Conservation (phyloP, 2,888 invertebrate species). For the Hirtodrosophila alboralis region DNA sequence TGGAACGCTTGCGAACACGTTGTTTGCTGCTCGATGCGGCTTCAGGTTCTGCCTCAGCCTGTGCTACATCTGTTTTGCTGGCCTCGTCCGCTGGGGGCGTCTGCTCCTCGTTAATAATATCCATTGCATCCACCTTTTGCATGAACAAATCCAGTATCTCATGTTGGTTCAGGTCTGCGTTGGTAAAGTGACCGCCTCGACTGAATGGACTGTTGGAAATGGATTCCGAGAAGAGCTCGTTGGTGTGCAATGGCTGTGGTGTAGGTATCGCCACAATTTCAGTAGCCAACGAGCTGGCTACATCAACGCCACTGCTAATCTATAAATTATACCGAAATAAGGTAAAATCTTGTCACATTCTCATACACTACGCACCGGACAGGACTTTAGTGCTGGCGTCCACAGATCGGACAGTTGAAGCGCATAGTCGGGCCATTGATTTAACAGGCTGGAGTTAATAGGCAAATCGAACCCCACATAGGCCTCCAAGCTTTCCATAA, state of each 20-base stretch:
- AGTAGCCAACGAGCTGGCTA: conserved; percentile 87
- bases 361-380: conserved; percentile 85
- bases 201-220: conserved; percentile 83
- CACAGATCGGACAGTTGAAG: conserved; percentile 93
- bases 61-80: background rate
- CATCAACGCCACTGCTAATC: conserved; percentile 91
- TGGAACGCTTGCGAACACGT: conserved; percentile 40
- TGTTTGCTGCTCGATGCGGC: conserved; percentile 6
- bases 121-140: conserved; percentile 84
- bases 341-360: background rate
- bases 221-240: conserved; percentile 82
- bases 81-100: conserved; percentile 40
- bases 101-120: conserved; percentile 83
- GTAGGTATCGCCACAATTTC: conserved; percentile 83
- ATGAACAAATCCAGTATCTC: conserved; percentile 82
- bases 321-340: conserved; percentile 36
- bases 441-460: conserved; percentile 93
- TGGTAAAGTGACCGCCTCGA: conserved; percentile 78
- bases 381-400: conserved; percentile 91
- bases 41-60: conserved; percentile 13
- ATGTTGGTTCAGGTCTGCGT: conserved; percentile 73
- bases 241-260: conserved; percentile 81
- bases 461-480: conserved; percentile 90
- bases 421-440: conserved; percentile 94
- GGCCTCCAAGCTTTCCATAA: conserved; percentile 91